Percentiles rank a stretch among this genome's conserved stretches.
These are phyloP conservation scores for Hafferia zeledoni DNA, from an alignment of 2,797 vertebrate genomes.

Conservation along the genomic window DNA sequence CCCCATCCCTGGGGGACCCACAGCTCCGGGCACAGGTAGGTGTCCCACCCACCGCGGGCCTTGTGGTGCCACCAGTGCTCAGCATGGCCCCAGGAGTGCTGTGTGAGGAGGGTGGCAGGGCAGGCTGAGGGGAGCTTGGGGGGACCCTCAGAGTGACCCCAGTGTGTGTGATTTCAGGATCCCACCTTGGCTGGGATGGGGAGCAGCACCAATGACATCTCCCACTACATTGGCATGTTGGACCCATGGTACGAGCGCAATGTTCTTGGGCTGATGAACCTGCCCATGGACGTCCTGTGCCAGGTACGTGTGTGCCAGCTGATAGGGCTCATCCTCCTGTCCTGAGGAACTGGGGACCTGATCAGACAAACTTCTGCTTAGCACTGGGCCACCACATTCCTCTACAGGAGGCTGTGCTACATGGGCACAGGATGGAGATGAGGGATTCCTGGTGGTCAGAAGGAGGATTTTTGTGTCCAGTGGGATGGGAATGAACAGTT, in stretches of 20 bases:
- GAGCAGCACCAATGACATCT: conserved; percentile 92
- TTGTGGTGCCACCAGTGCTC: accelerated
- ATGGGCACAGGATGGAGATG: accelerated
- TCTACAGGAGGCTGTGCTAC: background rate
- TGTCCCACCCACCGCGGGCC: accelerated
- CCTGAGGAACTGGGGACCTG: accelerated
- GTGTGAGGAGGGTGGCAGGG: background rate
- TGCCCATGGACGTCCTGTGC: conserved; percentile 88
- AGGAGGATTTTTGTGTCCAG: accelerated
- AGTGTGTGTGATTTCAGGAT: conserved; percentile 36
- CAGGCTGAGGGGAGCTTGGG: background rate
- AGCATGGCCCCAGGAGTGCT: accelerated
- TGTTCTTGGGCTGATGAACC: conserved; percentile 87
- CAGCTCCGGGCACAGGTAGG: conserved; percentile 44
- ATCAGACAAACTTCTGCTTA: background rate
- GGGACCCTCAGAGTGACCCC: background rate
- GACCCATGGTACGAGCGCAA: conserved; percentile 98
- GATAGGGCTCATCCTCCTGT: background rate
- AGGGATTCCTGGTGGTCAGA: background rate
- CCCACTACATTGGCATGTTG: conserved; percentile 91
- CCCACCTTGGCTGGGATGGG: conserved; percentile 35
- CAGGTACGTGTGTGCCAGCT: conserved; percentile 77
- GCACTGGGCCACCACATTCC: accelerated
- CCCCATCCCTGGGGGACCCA: background rate
- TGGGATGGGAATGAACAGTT: background rate